Evolutionary conservation across 2,113 vertebrate genomes (phyloP).

Genomic region (Camelus dromedarius): DNA sequence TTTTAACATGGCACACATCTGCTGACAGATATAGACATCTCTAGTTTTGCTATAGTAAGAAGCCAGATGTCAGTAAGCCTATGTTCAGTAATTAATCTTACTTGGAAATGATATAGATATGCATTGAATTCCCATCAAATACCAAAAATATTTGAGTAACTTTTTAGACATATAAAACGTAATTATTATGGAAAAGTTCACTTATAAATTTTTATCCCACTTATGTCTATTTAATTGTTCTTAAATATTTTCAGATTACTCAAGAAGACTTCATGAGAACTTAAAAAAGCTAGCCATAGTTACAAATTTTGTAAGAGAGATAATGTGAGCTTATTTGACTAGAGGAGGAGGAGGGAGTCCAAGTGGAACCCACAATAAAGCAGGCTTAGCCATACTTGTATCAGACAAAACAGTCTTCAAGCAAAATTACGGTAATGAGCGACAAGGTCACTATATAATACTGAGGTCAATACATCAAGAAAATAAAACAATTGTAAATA

Average conservation of each 20-base stretch:
- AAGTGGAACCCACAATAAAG: neutral
- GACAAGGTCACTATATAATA: neutral
- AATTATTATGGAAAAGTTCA: neutral
- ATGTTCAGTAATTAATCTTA: neutral
- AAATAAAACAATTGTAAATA: neutral
- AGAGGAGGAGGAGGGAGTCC: too few species aligned
- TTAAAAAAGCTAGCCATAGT: neutral
- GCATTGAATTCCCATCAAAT: neutral
- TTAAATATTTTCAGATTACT: neutral
- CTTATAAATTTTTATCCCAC: neutral
- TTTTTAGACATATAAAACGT: neutral
- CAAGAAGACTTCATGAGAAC: neutral
- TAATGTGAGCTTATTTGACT: neutral
- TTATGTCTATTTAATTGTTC: neutral
- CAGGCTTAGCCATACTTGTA: neutral
- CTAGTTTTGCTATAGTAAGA: neutral
- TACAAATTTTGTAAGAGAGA: neutral
- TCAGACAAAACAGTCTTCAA: neutral
- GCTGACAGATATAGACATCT: neutral
- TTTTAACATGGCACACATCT: neutral
- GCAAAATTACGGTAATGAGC: neutral
- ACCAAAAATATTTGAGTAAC: neutral
- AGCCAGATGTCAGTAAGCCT: neutral
- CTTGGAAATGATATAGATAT: neutral
- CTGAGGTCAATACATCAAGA: neutral